Evolutionary conservation across 2,113 vertebrate genomes (phyloP).

Genomic region (Scomber colias): DNA sequence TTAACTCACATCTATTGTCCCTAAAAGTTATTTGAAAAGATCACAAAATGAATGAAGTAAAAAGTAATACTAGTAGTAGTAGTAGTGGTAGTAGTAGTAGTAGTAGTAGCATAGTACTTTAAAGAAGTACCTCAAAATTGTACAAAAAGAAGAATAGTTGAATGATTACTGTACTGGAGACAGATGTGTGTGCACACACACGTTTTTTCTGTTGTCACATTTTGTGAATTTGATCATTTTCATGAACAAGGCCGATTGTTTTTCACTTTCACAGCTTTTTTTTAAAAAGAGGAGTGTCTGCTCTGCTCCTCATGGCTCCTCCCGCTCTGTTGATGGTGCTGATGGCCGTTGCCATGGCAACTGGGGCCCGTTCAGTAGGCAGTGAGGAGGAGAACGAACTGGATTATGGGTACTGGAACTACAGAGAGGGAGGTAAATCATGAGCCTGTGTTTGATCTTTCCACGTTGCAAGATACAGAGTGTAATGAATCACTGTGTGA

Average conservation of each 20-base stretch:
- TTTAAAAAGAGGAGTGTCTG: constrained; percentile 19
- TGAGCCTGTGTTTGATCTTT: constrained; percentile 38
- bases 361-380: constrained; percentile 61
- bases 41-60: too few relatives aligned
- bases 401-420: constrained; percentile 87
- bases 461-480: constrained; percentile 7
- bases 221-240: background rate
- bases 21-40: too few relatives aligned
- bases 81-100: too few relatives aligned
- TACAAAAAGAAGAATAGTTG: too few relatives aligned
- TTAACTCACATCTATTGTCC: too few relatives aligned
- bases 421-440: constrained; percentile 87
- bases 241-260: background rate
- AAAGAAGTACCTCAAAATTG: background rate
- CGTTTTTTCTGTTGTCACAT: background rate
- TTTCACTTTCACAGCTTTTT: background rate
- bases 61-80: too few relatives aligned
- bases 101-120: too few relatives aligned
- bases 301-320: constrained; percentile 65
- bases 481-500: constrained; percentile 39
- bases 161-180: background rate
- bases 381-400: constrained; percentile 77
- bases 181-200: constrained; percentile 6
- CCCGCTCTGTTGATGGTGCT: constrained; percentile 67
- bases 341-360: constrained; percentile 66